Percentiles rank a stretch among this genome's conserved stretches.
Evolutionary conservation across 2,888 invertebrate species (phyloP).

Genomic region (Melitaea athalia): DNA sequence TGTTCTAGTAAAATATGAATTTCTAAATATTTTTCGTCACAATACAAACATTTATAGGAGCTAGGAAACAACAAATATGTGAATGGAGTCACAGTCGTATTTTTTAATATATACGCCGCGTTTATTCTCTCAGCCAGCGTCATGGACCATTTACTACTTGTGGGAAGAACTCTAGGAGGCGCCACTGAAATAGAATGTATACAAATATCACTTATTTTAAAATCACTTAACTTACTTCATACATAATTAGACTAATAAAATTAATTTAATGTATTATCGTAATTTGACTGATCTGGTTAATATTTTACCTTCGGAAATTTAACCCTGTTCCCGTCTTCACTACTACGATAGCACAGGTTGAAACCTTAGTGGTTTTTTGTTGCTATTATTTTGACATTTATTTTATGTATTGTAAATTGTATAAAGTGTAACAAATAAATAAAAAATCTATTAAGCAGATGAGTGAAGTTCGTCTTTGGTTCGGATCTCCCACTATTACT

Average conservation of each 20-base stretch:
- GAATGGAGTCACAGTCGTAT: slow-evolving; percentile 46
- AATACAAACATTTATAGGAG: slow-evolving; percentile 47
- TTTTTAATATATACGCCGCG: slow-evolving; percentile 43
- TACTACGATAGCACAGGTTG: no score
- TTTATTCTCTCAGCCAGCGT: slow-evolving; percentile 43
- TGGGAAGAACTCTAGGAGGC: slow-evolving; percentile 26
- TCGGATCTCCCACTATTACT: not conserved
- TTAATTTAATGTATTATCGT: no score
- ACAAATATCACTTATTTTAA: not conserved
- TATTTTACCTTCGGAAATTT: no score
- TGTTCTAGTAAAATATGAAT: slow-evolving; percentile 36
- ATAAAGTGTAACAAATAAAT: no score
- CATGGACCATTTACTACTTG: slow-evolving; percentile 43
- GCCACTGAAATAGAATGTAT: slow-evolving; percentile 28
- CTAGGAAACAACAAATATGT: slow-evolving; percentile 44
- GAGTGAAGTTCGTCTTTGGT: no score
- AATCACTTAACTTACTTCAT: not conserved
- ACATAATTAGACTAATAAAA: no score
- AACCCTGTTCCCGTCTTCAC: no score
- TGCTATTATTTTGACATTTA: no score
- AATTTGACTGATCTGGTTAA: no score
- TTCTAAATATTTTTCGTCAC: slow-evolving; percentile 41
- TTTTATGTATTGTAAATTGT: no score
- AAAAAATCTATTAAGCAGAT: no score
- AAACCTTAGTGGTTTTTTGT: no score